Conservation (phyloP, 2,797 vertebrate species). For the Stomatorhinus walkeri region DNA sequence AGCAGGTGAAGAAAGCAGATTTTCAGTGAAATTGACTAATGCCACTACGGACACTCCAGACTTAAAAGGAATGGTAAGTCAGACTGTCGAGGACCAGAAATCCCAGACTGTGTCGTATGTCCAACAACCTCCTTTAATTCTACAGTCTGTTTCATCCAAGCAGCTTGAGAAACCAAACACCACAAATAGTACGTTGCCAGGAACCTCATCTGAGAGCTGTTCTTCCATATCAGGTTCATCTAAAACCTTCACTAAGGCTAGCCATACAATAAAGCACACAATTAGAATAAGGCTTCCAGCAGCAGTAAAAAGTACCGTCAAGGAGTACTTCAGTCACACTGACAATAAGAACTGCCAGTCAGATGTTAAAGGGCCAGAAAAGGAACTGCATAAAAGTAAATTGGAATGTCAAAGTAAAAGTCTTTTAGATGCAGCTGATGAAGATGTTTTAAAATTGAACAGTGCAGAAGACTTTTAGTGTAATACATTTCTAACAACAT, state of each 20-base stretch:
- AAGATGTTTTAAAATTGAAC: slow-evolving; percentile 10
- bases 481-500: slow-evolving; percentile 25
- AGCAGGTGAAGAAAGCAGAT: neutral
- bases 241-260: slow-evolving; percentile 32
- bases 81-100: slow-evolving; percentile 45
- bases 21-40: neutral
- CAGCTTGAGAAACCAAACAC: slow-evolving; percentile 9
- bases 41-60: neutral
- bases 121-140: slow-evolving; percentile 54
- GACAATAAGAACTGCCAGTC: slow-evolving; percentile 29
- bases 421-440: neutral
- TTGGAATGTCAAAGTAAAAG: slow-evolving; percentile 42
- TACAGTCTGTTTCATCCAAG: slow-evolving; percentile 48
- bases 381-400: slow-evolving; percentile 42
- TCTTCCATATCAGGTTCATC: slow-evolving; percentile 8
- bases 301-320: slow-evolving; percentile 51
- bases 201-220: neutral
- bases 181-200: neutral
- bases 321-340: slow-evolving; percentile 51
- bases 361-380: slow-evolving; percentile 37
- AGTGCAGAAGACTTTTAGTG: slow-evolving; percentile 50
- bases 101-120: slow-evolving; percentile 63
- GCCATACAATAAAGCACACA: slow-evolving; percentile 47
- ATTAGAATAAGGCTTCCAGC: slow-evolving; percentile 57
- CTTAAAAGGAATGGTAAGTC: neutral